These are phyloP conservation scores for Aleiodes leptofemur DNA, from an alignment of 2,888 invertebrate genomes.

Conservation along the genomic window DNA sequence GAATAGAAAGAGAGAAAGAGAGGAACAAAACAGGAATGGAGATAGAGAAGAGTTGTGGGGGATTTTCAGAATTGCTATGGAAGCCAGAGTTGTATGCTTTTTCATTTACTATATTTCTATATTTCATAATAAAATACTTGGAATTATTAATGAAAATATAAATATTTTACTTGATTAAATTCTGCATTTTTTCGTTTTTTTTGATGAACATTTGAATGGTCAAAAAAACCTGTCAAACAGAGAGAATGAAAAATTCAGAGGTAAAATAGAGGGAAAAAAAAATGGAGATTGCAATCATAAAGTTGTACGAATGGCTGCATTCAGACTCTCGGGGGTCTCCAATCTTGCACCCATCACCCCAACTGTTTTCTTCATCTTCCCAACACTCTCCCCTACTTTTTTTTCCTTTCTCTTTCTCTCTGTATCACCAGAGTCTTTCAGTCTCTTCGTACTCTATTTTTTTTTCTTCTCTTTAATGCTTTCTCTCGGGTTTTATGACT, in stretches of 20 bases:
- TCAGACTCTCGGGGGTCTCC: conserved; percentile 35
- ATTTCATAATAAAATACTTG: background rate
- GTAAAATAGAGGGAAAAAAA: conserved; percentile 24
- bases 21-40: conserved; percentile 13
- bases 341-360: conserved; percentile 42
- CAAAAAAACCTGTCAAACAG: background rate
- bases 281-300: conserved; percentile 32
- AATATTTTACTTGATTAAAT: too few relatives aligned
- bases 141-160: background rate
- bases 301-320: conserved; percentile 19
- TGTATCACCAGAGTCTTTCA: conserved; percentile 19
- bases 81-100: conserved; percentile 13
- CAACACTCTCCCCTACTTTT: conserved; percentile 4
- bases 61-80: conserved; percentile 4
- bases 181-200: background rate
- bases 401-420: background rate
- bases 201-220: background rate
- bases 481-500: conserved; percentile 27
- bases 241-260: conserved; percentile 15
- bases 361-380: conserved; percentile 31
- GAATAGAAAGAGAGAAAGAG: background rate
- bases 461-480: conserved; percentile 29
- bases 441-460: conserved; percentile 20
- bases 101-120: conserved; percentile 2
- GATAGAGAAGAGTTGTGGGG: background rate